Evolutionary conservation across 2,888 invertebrate genomes (phyloP).

Genomic region (Polydrusus pterygomalis): DNA sequence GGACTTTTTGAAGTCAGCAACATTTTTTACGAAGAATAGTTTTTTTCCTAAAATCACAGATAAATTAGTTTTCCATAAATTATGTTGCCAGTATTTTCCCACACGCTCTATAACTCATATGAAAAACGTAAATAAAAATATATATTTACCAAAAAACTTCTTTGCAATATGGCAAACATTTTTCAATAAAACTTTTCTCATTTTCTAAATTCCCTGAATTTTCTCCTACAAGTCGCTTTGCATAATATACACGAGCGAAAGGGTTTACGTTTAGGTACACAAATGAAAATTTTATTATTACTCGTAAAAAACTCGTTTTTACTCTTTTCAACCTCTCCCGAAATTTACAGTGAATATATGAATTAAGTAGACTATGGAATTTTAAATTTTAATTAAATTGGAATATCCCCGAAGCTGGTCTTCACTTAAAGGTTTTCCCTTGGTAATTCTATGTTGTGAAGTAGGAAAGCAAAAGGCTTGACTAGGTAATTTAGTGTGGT

Average conservation of each 20-base stretch:
- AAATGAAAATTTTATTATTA: slow-evolving; percentile 27
- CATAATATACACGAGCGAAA: slow-evolving; percentile 24
- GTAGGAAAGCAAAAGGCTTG: slow-evolving; percentile 3
- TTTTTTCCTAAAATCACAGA: too few species aligned
- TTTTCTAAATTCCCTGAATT: slow-evolving; percentile 19
- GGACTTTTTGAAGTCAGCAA: too few species aligned
- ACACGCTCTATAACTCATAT: too few species aligned
- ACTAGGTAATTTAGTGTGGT: slow-evolving; percentile 13
- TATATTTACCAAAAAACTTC: slow-evolving; percentile 2
- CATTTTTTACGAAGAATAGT: too few species aligned
- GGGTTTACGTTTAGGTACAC: slow-evolving; percentile 26
- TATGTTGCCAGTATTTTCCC: background rate
- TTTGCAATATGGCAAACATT: slow-evolving; percentile 3
- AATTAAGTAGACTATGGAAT: slow-evolving; percentile 16
- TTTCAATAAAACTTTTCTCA: slow-evolving; percentile 20
- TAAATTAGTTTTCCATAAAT: too few species aligned
- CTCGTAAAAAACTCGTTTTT: slow-evolving; percentile 30
- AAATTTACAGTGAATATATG: slow-evolving; percentile 5
- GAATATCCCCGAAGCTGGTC: slow-evolving; percentile 6
- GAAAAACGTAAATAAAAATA: background rate
- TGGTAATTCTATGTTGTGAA: slow-evolving; percentile 27
- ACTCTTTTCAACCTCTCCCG: slow-evolving; percentile 11
- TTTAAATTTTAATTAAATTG: slow-evolving; percentile 28
- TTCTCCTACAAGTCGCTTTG: slow-evolving; percentile 18
- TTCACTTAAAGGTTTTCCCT: slow-evolving; percentile 12